Conservation (phyloP, 2,888 invertebrate genomes). For the Acleris laterana region DNA sequence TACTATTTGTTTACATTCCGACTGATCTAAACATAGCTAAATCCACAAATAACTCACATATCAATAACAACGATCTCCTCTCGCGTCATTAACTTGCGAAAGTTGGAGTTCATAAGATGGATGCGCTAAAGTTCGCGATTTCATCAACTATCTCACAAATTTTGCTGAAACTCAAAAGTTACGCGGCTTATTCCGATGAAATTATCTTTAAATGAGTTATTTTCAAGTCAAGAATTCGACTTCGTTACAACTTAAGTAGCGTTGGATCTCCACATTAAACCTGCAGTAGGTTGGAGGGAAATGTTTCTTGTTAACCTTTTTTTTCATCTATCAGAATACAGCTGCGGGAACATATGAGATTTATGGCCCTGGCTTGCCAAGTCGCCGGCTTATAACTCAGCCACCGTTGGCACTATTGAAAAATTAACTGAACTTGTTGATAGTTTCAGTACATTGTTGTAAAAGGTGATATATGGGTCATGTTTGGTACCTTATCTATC, state of each 20-base stretch:
- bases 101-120: conserved; percentile 27
- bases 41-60: conserved; percentile 7
- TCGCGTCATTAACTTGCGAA: conserved; percentile 28
- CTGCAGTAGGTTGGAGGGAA: too few species aligned
- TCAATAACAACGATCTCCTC: conserved; percentile 9
- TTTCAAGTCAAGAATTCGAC: too few species aligned
- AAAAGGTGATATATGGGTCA: not conserved
- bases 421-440: conserved; percentile 31
- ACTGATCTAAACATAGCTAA: conserved; percentile 2
- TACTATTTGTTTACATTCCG: conserved; percentile 4
- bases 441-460: not conserved
- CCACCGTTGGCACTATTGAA: conserved; percentile 23
- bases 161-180: conserved; percentile 30
- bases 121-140: conserved; percentile 33
- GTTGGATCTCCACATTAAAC: too few species aligned
- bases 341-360: conserved; percentile 21
- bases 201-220: conserved; percentile 1
- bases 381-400: conserved; percentile 20
- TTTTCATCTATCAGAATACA: conserved; percentile 20
- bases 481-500: too few species aligned
- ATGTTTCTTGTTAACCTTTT: conserved; percentile 21
- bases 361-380: conserved; percentile 22
- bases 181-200: conserved; percentile 14
- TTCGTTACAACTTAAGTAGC: too few species aligned
- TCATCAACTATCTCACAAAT: conserved; percentile 31